Evolutionary conservation across 30 jellyfish, hydroid and myxozoan genomes (phyloP).

Genomic region (Haliclystus octoradiatus): DNA sequence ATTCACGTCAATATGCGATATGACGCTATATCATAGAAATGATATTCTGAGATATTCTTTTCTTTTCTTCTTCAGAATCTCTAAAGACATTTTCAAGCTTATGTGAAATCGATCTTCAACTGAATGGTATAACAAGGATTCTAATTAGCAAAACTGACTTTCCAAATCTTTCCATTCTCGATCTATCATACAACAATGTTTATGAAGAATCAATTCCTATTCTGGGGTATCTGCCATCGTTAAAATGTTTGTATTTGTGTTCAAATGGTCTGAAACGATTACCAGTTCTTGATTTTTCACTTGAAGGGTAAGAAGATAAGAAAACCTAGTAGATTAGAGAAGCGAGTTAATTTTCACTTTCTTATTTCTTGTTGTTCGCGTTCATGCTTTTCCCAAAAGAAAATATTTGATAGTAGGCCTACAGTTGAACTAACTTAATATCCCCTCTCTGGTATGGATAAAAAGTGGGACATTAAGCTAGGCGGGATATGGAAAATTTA

Average conservation of each 20-base stretch:
- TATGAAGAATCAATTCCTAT: not conserved
- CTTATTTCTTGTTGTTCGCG: too few species aligned
- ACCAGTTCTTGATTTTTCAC: slow-evolving; percentile 16
- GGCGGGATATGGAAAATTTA: too few species aligned
- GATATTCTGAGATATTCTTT: not conserved
- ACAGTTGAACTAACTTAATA: too few species aligned
- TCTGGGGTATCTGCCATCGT: slow-evolving; percentile 20
- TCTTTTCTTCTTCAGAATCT: slow-evolving; percentile 8
- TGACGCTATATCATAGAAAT: too few species aligned
- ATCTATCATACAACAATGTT: slow-evolving; percentile 24
- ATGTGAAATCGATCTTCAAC: slow-evolving; percentile 39
- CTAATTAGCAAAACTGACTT: slow-evolving; percentile 13
- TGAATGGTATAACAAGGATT: slow-evolving; percentile 8
- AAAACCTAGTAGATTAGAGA: too few species aligned
- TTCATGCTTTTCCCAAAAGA: too few species aligned
- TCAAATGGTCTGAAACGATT: slow-evolving; percentile 22
- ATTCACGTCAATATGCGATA: too few species aligned
- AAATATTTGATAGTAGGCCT: too few species aligned
- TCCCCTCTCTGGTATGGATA: too few species aligned
- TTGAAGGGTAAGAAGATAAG: too few species aligned
- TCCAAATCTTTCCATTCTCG: slow-evolving; percentile 4
- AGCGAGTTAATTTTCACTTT: too few species aligned
- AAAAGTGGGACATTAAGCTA: too few species aligned
- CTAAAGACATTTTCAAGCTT: slow-evolving; percentile 40
- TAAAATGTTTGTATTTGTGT: slow-evolving; percentile 20